Evolutionary conservation across 2,888 invertebrate genomes (phyloP).

Genomic region (Aspidiotus destructor): DNA sequence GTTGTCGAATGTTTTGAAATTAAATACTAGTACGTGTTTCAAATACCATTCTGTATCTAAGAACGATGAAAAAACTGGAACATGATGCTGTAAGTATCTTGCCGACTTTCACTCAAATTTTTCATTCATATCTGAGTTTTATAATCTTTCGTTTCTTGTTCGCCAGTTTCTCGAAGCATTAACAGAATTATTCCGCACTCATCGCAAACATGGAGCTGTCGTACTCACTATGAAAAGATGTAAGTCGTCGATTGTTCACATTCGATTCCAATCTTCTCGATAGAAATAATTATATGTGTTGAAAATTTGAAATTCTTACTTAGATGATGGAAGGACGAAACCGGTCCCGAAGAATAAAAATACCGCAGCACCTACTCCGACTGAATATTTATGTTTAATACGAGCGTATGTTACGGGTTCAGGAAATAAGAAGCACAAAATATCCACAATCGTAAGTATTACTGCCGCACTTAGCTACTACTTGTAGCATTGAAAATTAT

Average conservation of each 20-base stretch:
- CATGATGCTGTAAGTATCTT: constrained; percentile 25
- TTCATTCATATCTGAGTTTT: background rate
- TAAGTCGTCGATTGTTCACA: constrained; percentile 48
- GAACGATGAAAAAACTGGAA: constrained; percentile 9
- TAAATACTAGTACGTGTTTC: no score
- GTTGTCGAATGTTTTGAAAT: no score
- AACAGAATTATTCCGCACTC: constrained; percentile 74
- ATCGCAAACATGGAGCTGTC: constrained; percentile 68
- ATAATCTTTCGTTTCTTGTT: constrained; percentile 36
- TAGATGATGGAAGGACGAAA: constrained; percentile 70
- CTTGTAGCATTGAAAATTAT: background rate
- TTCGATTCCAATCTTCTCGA: background rate
- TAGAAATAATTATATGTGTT: background rate
- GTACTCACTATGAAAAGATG: constrained; percentile 88
- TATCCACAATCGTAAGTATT: constrained; percentile 44
- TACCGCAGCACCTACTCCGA: constrained; percentile 51
- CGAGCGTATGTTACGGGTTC: constrained; percentile 57
- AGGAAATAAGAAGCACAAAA: constrained; percentile 54
- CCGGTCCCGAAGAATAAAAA: constrained; percentile 62
- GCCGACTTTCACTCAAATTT: background rate
- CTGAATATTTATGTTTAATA: constrained; percentile 72
- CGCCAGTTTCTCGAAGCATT: constrained; percentile 73
- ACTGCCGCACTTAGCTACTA: background rate
- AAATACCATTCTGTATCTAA: no score
- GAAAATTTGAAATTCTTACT: constrained; percentile 37